These are phyloP conservation scores for Helicoverpa zea DNA, from an alignment of 1,140 invertebrate genomes.

Conservation along the genomic window DNA sequence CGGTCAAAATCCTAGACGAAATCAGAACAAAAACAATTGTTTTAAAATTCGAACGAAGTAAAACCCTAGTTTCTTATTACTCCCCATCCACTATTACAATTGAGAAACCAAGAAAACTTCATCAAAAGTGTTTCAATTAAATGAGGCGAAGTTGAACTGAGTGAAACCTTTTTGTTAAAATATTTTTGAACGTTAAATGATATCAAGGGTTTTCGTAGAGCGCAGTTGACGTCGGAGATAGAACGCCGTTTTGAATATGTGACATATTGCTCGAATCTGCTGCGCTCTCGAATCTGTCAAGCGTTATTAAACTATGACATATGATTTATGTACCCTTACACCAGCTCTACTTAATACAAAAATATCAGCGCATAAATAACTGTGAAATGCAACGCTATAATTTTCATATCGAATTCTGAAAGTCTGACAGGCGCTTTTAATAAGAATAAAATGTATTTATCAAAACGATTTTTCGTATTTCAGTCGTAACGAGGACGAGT, in stretches of 20 bases:
- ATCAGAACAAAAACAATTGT: too few species aligned
- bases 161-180: background rate
- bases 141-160: conserved; percentile 5
- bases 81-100: conserved; percentile 9
- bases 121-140: conserved; percentile 23
- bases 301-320: conserved; percentile 75
- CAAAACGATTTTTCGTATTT: background rate
- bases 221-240: conserved; percentile 48
- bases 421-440: background rate
- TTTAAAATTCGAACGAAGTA: too few species aligned
- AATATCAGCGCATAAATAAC: conserved; percentile 31
- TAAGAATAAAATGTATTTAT: background rate
- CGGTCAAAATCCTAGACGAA: too few species aligned
- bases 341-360: conserved; percentile 43
- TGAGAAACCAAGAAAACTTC: conserved; percentile 24
- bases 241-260: conserved; percentile 55
- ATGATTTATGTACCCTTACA: conserved; percentile 70
- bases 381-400: conserved; percentile 33
- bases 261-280: conserved; percentile 70
- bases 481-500: background rate
- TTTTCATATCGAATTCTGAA: background rate
- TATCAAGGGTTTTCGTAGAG: conserved; percentile 39
- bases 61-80: conserved; percentile 1
- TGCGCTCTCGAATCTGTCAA: conserved; percentile 72
- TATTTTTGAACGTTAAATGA: background rate